A percentile compares a stretch with the other conserved stretches of the same genome.
Conservation (phyloP, 92 coral and sea anemone genomes). For the Micromussa lordhowensis region DNA sequence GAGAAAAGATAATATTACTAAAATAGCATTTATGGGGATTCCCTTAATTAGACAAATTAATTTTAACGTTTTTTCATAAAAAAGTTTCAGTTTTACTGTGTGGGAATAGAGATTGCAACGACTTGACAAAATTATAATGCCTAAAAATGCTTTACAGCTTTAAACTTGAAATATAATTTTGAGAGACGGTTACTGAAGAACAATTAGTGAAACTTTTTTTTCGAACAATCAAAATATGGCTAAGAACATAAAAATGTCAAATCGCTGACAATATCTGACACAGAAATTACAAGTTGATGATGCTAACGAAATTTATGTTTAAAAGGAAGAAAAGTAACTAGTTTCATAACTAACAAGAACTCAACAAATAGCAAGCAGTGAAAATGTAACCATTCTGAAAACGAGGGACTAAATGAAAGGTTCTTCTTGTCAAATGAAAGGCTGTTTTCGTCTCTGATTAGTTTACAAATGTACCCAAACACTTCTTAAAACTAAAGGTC, state of each 20-base stretch:
- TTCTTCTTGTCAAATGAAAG: neutral
- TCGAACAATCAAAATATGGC: neutral
- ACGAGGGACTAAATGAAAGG: no score
- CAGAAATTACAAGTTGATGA: neutral
- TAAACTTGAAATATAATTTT: neutral
- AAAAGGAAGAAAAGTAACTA: neutral
- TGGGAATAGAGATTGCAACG: neutral
- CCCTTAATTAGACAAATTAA: slow-evolving; percentile 15
- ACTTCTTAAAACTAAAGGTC: neutral
- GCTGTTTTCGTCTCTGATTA: neutral
- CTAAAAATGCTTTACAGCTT: neutral
- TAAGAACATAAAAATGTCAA: neutral
- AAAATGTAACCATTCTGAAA: neutral
- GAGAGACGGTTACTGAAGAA: neutral
- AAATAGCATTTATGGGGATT: slow-evolving; percentile 33
- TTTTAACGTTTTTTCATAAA: neutral
- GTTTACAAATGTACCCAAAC: neutral
- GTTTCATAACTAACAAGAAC: no score
- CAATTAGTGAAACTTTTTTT: neutral
- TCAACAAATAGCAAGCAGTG: neutral
- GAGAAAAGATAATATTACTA: neutral
- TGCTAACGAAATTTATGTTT: neutral
- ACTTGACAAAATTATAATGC: neutral
- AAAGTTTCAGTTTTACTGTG: neutral
- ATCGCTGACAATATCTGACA: neutral